Conservation (phyloP, 2,113 vertebrate genomes). For the Ramphastos sulfuratus region DNA sequence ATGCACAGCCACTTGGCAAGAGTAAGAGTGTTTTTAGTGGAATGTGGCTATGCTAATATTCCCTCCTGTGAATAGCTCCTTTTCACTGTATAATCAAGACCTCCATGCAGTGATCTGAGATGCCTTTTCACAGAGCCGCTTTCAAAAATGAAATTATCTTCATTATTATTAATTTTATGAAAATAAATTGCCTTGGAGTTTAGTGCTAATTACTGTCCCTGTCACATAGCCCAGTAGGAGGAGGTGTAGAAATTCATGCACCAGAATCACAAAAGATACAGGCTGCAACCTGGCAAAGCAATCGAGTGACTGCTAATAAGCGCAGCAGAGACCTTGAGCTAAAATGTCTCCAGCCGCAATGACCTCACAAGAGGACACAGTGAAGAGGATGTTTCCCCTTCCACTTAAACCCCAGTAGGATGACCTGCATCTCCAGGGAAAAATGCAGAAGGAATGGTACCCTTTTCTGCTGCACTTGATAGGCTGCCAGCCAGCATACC, state of each 20-base stretch:
- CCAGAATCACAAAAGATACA: background rate
- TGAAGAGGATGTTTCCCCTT: background rate
- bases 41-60: conserved; percentile 54
- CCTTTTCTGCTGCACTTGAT: background rate
- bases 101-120: conserved; percentile 33
- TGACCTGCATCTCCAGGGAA: background rate
- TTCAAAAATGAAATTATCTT: conserved; percentile 60
- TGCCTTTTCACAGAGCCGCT: conserved; percentile 42
- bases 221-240: background rate
- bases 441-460: background rate
- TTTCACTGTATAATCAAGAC: conserved; percentile 46
- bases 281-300: background rate
- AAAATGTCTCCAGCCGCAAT: background rate
- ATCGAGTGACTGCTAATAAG: background rate
- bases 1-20: conserved; percentile 64
- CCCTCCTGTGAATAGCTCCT: conserved; percentile 49
- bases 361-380: background rate
- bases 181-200: conserved; percentile 50
- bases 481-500: background rate
- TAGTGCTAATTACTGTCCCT: conserved; percentile 41
- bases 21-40: conserved; percentile 51
- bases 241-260: background rate
- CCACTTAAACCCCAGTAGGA: background rate
- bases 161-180: conserved; percentile 65
- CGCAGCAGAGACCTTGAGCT: background rate